Percentiles rank a stretch among this genome's conserved stretches.
phyloP scores from a whole-genome alignment of 2,888 invertebrate genomes.

The Euplagia quadripunctaria region DNA sequence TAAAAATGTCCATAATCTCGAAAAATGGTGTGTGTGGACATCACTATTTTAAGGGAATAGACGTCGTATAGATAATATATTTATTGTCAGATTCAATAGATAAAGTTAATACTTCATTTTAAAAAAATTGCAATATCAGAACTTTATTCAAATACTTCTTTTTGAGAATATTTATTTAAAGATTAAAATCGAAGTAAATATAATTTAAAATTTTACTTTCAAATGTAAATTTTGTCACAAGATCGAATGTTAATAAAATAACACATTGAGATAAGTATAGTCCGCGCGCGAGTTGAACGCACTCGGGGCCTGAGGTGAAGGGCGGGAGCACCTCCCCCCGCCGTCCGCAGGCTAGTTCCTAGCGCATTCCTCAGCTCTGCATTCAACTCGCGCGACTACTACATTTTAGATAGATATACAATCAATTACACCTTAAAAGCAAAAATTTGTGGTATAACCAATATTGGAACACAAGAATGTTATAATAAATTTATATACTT shows the following conservation, averaged over 20 bases:
- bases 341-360: too few species aligned
- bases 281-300: too few species aligned
- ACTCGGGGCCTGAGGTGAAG: too few species aligned
- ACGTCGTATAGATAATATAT: slow-evolving; percentile 36
- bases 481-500: slow-evolving; percentile 16
- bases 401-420: slow-evolving; percentile 25
- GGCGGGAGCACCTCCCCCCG: too few species aligned
- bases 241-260: background rate
- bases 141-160: slow-evolving; percentile 30
- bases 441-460: slow-evolving; percentile 30
- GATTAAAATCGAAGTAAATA: background rate
- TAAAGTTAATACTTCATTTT: slow-evolving; percentile 23
- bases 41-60: slow-evolving; percentile 41
- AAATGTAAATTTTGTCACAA: background rate
- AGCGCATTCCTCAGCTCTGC: too few species aligned
- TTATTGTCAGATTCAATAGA: slow-evolving; percentile 55
- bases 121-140: slow-evolving; percentile 26
- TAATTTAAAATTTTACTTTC: background rate
- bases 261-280: background rate
- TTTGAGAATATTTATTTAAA: slow-evolving; percentile 8
- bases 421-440: slow-evolving; percentile 28
- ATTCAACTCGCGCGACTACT: slow-evolving; percentile 9
- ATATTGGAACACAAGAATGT: slow-evolving; percentile 34
- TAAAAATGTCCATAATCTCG: slow-evolving; percentile 26
- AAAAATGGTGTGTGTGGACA: slow-evolving; percentile 42